phyloP scores from a whole-genome alignment of 2,888 invertebrate species.

The Clusia tigrina region DNA sequence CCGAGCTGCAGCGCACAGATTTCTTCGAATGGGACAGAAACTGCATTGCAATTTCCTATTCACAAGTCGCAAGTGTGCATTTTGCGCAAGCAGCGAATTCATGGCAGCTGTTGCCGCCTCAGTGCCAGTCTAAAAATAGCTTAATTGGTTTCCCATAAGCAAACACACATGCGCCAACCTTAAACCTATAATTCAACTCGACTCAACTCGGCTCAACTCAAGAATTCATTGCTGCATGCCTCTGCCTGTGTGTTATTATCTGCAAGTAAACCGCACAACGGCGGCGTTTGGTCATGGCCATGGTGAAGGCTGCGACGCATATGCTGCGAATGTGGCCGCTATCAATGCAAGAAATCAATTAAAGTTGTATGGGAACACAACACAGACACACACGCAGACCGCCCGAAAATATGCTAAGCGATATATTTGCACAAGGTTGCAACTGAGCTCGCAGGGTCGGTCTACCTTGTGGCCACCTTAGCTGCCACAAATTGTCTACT shows the following conservation, averaged over 20 bases:
- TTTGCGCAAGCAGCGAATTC: background rate
- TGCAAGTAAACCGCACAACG: slow-evolving; percentile 5
- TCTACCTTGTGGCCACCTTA: background rate
- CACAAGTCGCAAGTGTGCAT: background rate
- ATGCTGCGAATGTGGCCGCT: background rate
- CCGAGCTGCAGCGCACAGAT: background rate
- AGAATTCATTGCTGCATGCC: slow-evolving; percentile 4
- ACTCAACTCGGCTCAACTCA: background rate
- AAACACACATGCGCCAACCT: background rate
- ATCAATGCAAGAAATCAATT: slow-evolving; percentile 3
- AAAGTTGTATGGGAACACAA: background rate
- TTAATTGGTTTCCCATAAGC: background rate
- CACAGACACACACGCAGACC: background rate
- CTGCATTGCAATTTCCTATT: no score
- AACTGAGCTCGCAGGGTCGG: background rate
- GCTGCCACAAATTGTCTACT: background rate
- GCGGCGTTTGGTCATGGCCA: slow-evolving; percentile 51
- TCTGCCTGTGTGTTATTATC: no score
- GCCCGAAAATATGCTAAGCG: background rate
- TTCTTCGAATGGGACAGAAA: background rate
- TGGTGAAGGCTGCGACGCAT: slow-evolving; percentile 45
- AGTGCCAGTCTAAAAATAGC: slow-evolving; percentile 2
- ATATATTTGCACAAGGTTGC: background rate
- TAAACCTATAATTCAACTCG: background rate
- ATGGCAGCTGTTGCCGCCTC: background rate